These are phyloP conservation scores for Equus przewalskii DNA, from an alignment of 2,113 vertebrate species.

Conservation along the genomic window DNA sequence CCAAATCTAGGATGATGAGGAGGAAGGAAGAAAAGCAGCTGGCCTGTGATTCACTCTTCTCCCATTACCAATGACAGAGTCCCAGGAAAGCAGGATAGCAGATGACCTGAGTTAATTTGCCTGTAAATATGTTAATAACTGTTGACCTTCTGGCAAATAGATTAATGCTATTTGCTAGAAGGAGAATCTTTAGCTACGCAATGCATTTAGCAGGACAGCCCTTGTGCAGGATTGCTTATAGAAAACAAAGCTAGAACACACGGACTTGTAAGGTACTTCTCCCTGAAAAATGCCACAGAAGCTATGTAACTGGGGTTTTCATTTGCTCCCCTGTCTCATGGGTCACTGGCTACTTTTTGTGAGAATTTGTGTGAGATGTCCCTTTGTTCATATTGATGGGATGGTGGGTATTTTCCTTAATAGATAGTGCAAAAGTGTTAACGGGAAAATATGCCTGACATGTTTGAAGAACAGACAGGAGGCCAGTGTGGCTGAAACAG, in stretches of 20 bases:
- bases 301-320: not conserved
- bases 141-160: not conserved
- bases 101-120: not conserved
- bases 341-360: not conserved
- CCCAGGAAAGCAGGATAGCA: not conserved
- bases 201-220: not conserved
- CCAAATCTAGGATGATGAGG: not conserved
- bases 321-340: not conserved
- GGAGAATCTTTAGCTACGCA: not conserved
- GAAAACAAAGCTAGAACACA: not conserved
- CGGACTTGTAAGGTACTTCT: not conserved
- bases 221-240: not conserved
- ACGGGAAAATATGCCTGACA: not conserved
- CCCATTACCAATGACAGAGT: not conserved
- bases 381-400: not conserved
- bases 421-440: not conserved
- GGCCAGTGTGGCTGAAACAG: not conserved
- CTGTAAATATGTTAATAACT: not conserved
- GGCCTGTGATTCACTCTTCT: not conserved
- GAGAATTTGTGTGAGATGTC: not conserved
- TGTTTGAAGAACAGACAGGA: not conserved
- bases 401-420: not conserved
- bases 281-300: not conserved
- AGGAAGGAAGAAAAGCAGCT: not conserved
- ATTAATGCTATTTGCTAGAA: not conserved